phyloP scores from a whole-genome alignment of 2,113 vertebrate genomes.

The Acrocephalus kingi region DNA sequence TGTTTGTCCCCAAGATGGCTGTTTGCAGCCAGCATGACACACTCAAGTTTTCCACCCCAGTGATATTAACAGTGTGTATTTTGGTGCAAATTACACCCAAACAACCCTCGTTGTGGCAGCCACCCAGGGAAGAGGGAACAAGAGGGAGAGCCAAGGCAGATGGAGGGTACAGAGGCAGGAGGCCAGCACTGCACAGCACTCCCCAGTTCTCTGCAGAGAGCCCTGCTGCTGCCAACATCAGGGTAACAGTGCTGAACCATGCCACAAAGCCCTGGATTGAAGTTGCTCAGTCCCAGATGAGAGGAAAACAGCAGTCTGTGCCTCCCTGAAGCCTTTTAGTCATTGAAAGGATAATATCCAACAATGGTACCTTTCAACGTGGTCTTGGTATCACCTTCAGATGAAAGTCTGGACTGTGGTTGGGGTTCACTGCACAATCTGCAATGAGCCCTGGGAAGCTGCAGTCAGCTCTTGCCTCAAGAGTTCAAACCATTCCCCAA shows the following conservation, averaged over 20 bases:
- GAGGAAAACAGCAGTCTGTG: neutral
- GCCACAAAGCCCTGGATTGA: neutral
- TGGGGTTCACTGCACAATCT: neutral
- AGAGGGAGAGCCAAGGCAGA: neutral
- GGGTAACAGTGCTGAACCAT: neutral
- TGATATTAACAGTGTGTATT: neutral
- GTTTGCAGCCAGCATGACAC: slow-evolving; percentile 20
- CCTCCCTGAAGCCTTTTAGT: neutral
- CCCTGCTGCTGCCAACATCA: neutral
- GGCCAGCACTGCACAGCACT: neutral
- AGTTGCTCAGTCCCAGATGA: neutral
- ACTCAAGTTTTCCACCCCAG: slow-evolving; percentile 12
- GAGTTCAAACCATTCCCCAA: neutral
- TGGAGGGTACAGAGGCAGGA: neutral
- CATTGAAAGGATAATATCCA: neutral
- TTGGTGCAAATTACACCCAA: slow-evolving; percentile 7
- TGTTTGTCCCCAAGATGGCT: neutral
- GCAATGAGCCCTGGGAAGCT: neutral
- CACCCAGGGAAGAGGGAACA: neutral
- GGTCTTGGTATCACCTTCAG: neutral
- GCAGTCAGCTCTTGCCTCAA: neutral
- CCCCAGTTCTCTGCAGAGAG: neutral
- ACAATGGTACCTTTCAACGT: rapidly evolving
- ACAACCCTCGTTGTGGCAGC: neutral
- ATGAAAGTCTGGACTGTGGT: neutral